Base-by-base conservation (phyloP, 1,140 invertebrate genomes). In the Andrena cerasifolii region DNA sequence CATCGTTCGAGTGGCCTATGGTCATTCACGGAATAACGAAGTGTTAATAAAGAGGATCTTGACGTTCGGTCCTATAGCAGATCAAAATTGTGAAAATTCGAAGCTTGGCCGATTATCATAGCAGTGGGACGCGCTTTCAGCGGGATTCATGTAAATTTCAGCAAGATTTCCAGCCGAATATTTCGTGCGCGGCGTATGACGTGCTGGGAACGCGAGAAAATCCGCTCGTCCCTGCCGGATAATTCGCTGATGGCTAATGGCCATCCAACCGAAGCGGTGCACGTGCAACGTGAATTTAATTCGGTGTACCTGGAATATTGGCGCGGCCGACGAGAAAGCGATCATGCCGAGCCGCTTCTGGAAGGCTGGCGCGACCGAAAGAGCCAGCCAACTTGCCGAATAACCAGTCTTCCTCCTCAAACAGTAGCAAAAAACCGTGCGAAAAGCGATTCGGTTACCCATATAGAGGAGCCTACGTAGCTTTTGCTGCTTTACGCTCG, bases 221-320 rank as follows among this genome's bases (percentile, higher is more conserved):
- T 83, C 80, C 75, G 45, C 67, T 71, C 66, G 26, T 61, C 74
- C 53, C 40, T 77, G 51, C 21, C 62, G 56, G 78, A 83, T 84
- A 80, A 83, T 83, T 84, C 66, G 78, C 33, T 80, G 78, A 80
- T 84, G 72, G 82, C 82, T 84, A 84, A 84, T 83, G 72, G 82
- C 78, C 67, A 54, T 68, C 70, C 76, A 75, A 78, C 43, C 71
- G 65, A 47, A 56, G 49, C 62, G 43, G 31, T 67, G 70, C 78
- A 65, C 59, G 49, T 63, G 76, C 76, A 78, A 76, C 54, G 66
- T 14, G 72, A 80, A 84, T 84, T 84, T 76, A 80, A 84, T 84
- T 80, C 82, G 49, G 45, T 75, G 51, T 80, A 72, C 24, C 78
- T 49, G 66, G 36, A 53, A 84, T 75, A 80, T 80, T 61, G 65